phyloP scores from a whole-genome alignment of 2,888 invertebrate species.

The Temnothorax unifasciatus region DNA sequence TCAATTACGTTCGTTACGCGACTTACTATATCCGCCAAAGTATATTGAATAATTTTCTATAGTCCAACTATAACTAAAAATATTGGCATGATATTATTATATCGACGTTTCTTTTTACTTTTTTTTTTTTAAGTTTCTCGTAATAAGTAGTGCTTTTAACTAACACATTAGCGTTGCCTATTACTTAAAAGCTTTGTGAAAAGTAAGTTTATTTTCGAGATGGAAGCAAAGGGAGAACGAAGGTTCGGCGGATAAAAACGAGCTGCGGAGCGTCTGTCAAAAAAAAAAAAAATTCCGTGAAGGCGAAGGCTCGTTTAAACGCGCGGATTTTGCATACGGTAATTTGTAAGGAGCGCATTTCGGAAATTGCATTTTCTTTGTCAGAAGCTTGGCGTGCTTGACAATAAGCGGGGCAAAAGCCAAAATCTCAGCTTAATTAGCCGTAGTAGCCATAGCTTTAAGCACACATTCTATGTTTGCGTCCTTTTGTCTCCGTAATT shows the following conservation, averaged over 20 bases:
- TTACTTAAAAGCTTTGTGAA: slow-evolving; percentile 19
- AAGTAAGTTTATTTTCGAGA: slow-evolving; percentile 20
- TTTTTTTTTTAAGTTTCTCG: neutral
- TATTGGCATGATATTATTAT: neutral
- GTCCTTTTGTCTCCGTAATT: slow-evolving; percentile 66
- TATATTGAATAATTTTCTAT: neutral
- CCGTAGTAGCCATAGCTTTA: slow-evolving; percentile 58
- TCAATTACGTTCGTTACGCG: neutral
- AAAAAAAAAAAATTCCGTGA: neutral
- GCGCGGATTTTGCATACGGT: neutral
- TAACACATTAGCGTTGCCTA: neutral
- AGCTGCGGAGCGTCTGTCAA: neutral
- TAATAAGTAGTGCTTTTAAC: neutral
- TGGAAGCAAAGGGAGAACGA: neutral
- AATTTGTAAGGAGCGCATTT: slow-evolving; percentile 22
- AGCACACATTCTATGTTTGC: slow-evolving; percentile 61
- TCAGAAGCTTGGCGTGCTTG: slow-evolving; percentile 5
- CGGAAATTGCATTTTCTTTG: slow-evolving; percentile 32
- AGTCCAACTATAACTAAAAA: neutral
- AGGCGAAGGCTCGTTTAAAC: neutral
- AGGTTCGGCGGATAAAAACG: slow-evolving; percentile 5
- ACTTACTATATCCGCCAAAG: neutral
- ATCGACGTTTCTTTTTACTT: neutral
- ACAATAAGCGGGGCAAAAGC: slow-evolving; percentile 4
- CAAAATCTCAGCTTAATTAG: slow-evolving; percentile 69